phyloP scores from a whole-genome alignment of 2,113 vertebrate species.

The Archilochus colubris region DNA sequence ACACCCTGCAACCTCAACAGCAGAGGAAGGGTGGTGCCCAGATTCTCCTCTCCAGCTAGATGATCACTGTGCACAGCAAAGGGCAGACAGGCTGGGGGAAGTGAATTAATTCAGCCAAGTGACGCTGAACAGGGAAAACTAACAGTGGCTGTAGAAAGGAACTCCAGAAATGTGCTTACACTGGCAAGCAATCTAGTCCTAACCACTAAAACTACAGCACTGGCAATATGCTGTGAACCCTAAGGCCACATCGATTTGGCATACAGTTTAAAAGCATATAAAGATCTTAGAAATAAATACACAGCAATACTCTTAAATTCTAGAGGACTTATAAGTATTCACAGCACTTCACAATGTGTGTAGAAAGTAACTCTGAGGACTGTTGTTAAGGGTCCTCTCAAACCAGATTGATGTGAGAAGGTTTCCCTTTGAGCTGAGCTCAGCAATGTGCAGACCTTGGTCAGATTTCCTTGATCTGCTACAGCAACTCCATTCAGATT shows the following conservation, averaged over 20 bases:
- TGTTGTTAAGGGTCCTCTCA: not conserved
- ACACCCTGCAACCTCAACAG: not conserved
- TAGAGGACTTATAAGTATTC: not conserved
- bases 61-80: not conserved
- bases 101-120: conserved; percentile 22
- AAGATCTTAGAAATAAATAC: not conserved
- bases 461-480: not conserved
- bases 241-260: not conserved
- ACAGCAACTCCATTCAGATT: not conserved
- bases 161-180: conserved; percentile 19
- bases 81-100: not conserved
- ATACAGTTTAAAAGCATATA: not conserved
- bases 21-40: not conserved
- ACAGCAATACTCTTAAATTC: not conserved
- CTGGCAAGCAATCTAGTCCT: not conserved
- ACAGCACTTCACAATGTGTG: not conserved
- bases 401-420: not conserved
- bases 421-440: not conserved
- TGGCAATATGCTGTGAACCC: not conserved
- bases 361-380: not conserved
- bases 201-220: not conserved
- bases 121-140: not conserved
- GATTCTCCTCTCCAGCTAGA: not conserved
- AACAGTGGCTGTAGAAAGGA: not conserved
- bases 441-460: not conserved